Base-by-base conservation (phyloP, 2,888 invertebrate species). In the Standfussiana lucernea region DNA sequence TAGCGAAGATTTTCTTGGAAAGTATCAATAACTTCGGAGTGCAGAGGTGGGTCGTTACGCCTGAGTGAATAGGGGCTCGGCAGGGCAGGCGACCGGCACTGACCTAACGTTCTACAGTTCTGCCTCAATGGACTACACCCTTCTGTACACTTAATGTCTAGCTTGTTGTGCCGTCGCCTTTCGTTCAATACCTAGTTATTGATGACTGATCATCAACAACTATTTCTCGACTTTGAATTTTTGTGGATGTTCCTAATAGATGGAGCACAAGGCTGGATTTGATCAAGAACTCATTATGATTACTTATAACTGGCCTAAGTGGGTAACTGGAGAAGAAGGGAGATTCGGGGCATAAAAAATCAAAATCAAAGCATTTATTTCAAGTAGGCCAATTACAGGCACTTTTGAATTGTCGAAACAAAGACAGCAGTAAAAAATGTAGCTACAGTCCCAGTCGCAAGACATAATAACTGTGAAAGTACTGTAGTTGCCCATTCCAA, bases 11-110 rank as follows among this genome's bases (percentile, higher is more conserved):
- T 64, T 83, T 72, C 80, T 78, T 47, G 71, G 83, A 80, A 81
- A 72, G 66, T 84, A 83, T 79, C 84, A 62, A 72, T 81, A 81
- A 84, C 79, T 61, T 70, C 59, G 21, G 18, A 78, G 66, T 68
- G 37, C 35, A 56, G 56, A 84, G 81, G 56, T 11, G 72, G 66
- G 59, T 50, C 45, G 56, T 61, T 11, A 64, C 42, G 84, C 62
- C 6, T 72, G n/a, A 50, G 56, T 72, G 32, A 68, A 42, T 32
- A 21, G 59, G 68, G 68, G 71, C 62, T 68, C 21, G 59, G 80
- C 50, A 15, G 53, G 80, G n/a, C n/a, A 40, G 21, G 28, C 47
- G 13, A 32, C 53, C 53, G 71, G 45, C 32, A 59, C 42, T 50
- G 64, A 68, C 62, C 64, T 65, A 21, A 35, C 40, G 72, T 79